A percentile compares a stretch with the other conserved stretches of the same genome.
Conservation (phyloP, 2,797 vertebrate species). For the Urosaurus nigricauda region DNA sequence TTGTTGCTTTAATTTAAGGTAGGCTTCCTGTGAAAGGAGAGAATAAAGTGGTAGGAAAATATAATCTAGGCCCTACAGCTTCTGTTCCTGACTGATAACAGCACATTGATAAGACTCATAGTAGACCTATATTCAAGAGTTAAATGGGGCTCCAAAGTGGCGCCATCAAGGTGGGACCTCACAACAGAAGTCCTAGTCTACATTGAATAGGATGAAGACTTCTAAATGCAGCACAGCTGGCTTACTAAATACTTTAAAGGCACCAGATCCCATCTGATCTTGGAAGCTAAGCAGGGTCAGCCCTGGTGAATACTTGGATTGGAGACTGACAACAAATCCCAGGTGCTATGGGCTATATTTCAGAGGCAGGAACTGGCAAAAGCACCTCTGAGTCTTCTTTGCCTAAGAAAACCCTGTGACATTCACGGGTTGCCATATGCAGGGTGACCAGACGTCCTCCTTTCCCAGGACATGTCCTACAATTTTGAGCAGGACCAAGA, state of each 20-base stretch:
- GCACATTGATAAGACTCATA: background rate
- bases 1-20: background rate
- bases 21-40: background rate
- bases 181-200: background rate
- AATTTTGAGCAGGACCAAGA: too few relatives aligned
- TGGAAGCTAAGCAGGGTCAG: too few relatives aligned
- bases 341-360: too few relatives aligned
- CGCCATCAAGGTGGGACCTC: background rate
- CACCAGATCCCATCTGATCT: background rate
- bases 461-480: too few relatives aligned
- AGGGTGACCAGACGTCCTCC: too few relatives aligned
- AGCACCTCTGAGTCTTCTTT: too few relatives aligned
- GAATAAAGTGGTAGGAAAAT: too few relatives aligned
- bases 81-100: background rate
- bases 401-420: too few relatives aligned
- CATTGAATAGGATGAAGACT: background rate
- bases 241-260: background rate
- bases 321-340: too few relatives aligned
- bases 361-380: too few relatives aligned
- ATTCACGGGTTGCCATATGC: too few relatives aligned
- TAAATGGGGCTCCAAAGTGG: background rate
- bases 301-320: too few relatives aligned
- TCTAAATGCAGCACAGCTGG: background rate
- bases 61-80: background rate
- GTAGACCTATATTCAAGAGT: background rate